Base-by-base conservation (phyloP, 2,888 invertebrate species). In the Dicranocentrus wangi region DNA sequence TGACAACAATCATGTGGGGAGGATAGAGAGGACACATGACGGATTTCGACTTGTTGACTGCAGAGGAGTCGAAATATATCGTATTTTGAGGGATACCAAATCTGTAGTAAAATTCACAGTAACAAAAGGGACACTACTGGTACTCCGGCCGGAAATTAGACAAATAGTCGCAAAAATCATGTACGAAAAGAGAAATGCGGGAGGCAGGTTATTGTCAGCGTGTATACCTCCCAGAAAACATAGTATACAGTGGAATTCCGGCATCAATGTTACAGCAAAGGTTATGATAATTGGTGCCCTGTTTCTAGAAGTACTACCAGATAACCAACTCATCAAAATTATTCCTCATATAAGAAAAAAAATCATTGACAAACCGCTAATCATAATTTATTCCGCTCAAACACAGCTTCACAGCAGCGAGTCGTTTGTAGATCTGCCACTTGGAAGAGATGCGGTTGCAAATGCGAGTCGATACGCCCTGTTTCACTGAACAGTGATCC, bases 1-100 rank as follows among this genome's bases (percentile, higher is more conserved):
- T n/a, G 72, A 79, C 21, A 55, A 72, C 25, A 17, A 51, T 0
- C 72, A 68, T 61, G 43, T 81, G 10, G 81, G 81, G 7, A 68
- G 73, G 28, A 69, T 81, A 19, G 81, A 81, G 43, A 55, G 51
- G 23, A 61, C 65, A 65, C 51, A 25, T 2, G 66, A 75, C 7
- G 66, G 65, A 1, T 75, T 19, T 15, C 55, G 42, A 13, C 10
- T 72, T 1, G 19, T 72, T 21, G 61, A 72, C 21, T 5, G 13
- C 17, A 17, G 51, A 19, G 72, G 72, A 1, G 25, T 17, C 0
- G 61, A 61, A 61, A 27, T 42, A 5, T 72, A 42, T 21, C 5
- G 28, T 19, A 25, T 72, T 5, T 0, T 72, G 5, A 15, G 72
- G 43, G 60, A 71, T n/a, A 60, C 15, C 2, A 70, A 70, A 8